Evolutionary conservation across 1,140 invertebrate genomes (phyloP).

Genomic region (Solenopsis invicta): DNA sequence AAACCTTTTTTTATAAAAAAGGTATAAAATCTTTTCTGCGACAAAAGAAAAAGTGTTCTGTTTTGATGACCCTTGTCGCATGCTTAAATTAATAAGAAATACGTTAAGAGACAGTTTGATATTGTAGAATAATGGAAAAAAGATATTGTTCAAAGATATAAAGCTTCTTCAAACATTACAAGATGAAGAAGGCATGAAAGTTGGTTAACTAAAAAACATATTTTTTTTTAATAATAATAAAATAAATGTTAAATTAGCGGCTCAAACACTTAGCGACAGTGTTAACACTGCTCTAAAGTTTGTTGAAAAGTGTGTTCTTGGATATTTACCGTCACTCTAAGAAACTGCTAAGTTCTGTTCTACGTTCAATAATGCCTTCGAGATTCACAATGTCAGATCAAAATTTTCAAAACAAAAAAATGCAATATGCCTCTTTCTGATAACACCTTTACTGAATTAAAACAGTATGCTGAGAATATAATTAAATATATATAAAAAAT

Average conservation of each 20-base stretch:
- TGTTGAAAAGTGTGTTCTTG: not conserved
- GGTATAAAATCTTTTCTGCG: too few relatives aligned
- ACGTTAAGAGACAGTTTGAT: not conserved
- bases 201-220: conserved; percentile 2
- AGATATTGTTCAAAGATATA: not conserved
- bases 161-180: not conserved
- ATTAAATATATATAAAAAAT: not conserved
- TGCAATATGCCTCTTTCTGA: not conserved
- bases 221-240: not conserved
- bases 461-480: not conserved
- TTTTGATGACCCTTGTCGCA: not conserved
- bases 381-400: not conserved
- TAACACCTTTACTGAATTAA: not conserved
- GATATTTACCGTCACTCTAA: not conserved
- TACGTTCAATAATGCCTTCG: not conserved
- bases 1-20: not conserved
- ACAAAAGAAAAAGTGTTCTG: conserved; percentile 2
- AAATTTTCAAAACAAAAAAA: conserved; percentile 3
- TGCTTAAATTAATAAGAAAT: not conserved
- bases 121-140: not conserved
- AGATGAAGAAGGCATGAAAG: not conserved
- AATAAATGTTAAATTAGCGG: conserved; percentile 9
- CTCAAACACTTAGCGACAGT: not conserved
- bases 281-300: not conserved
- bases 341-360: not conserved